Base-by-base conservation (phyloP, 1,140 invertebrate genomes). In the Ditylenchus dipsaci region DNA sequence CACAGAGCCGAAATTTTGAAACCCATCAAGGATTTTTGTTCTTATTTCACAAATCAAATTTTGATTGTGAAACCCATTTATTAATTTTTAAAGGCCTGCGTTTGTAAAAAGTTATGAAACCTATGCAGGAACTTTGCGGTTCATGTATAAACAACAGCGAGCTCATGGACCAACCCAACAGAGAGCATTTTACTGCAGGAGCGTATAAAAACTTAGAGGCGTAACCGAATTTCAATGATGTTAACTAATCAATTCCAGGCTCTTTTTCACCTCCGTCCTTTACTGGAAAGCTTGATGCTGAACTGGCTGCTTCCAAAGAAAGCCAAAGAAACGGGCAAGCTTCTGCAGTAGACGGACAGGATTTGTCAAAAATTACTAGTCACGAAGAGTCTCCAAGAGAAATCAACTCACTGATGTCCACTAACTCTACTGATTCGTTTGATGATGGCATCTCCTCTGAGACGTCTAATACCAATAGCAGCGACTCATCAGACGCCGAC, bases 351-450 rank as follows among this genome's bases (percentile, higher is more conserved):
- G 11, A 70, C 29, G 43, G 63, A 66, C n/a, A 13, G 43, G 68
- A 27, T 63, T 29, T n/a, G 30, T 27, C 3, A 63, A 3, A 17
- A 58, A 38, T 11, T 19, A 1, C 17, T 19, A 13, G 67, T 72
- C 26, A 23, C 3, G 53, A 29, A 29, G 13, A 56, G 3, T 23
- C 53, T 60, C 17, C 62, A 59, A 66, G 60, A 70, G 49, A 43
- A 60, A 71, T 85, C 91, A 68, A 21, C 17, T 19, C 67, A 30
- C 7, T 27, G 53, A 72, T 29, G 3, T 56, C 21, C 21, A n/a
- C n/a, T n/a, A 38, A 38, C 33, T 53, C 49, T 21, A 53, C 23
- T 53, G 49, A 53, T 19, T 53, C 49, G 15, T 53, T 26, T 53
- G 49, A 53, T 17, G n/a, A 19, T 21, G 23, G 49, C 49, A 53